Conservation (phyloP, 2,113 vertebrate species). For the Lasiurus borealis region DNA sequence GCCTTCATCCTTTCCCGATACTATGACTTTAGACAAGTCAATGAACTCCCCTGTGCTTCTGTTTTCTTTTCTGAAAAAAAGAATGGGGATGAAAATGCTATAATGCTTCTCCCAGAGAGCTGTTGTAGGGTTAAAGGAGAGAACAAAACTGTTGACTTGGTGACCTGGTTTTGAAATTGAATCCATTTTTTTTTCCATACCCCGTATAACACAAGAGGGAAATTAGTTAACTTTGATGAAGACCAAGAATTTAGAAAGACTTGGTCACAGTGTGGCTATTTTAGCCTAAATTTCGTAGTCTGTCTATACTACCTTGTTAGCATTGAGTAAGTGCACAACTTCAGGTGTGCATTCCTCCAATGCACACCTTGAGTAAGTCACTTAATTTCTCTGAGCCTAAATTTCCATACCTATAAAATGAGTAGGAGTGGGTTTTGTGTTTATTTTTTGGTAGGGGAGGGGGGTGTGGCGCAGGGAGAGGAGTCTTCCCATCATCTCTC, state of each 20-base stretch:
- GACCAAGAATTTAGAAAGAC: no score
- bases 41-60: neutral
- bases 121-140: neutral
- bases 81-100: neutral
- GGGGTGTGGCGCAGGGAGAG: neutral
- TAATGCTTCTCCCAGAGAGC: neutral
- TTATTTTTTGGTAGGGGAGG: neutral
- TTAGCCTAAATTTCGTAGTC: conserved; percentile 7
- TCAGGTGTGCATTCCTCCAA: neutral
- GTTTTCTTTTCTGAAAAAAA: conserved; percentile 53
- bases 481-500: neutral
- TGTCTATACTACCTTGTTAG: conserved; percentile 11
- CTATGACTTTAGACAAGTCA: neutral
- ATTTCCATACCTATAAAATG: conserved; percentile 43
- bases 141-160: conserved; percentile 57
- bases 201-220: conserved; percentile 43
- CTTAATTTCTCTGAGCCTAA: conserved; percentile 44
- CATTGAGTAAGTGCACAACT: neutral
- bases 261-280: no score
- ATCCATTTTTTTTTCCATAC: conserved; percentile 15
- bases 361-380: neutral
- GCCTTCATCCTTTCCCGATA: neutral
- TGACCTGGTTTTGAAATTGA: conserved; percentile 70
- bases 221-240: conserved; percentile 51
- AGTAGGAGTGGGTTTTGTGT: neutral